These are phyloP conservation scores for Fragum whitleyi DNA, from an alignment of 2,888 invertebrate genomes.

Conservation along the genomic window DNA sequence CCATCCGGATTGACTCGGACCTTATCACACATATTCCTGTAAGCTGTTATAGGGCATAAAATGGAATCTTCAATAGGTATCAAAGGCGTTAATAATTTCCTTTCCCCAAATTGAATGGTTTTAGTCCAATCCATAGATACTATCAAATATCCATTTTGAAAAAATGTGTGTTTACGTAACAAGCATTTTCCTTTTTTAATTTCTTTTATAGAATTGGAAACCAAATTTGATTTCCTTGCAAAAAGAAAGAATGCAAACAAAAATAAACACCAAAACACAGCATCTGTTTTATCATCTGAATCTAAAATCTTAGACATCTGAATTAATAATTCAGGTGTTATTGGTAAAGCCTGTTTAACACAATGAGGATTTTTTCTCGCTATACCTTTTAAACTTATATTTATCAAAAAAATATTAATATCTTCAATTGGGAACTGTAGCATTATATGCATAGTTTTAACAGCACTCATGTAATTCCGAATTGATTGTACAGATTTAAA, in stretches of 20 bases:
- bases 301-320: neutral
- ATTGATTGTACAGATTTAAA: too few relatives aligned
- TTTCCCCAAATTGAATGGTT: slow-evolving; percentile 1
- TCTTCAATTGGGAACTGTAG: neutral
- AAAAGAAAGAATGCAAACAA: too few relatives aligned
- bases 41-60: neutral
- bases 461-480: neutral
- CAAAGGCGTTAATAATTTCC: neutral
- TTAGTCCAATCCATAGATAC: neutral
- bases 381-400: neutral
- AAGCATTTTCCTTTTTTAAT: neutral
- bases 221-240: too few relatives aligned
- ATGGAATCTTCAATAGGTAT: neutral
- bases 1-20: neutral
- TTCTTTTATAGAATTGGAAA: neutral
- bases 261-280: too few relatives aligned
- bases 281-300: neutral
- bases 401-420: too few relatives aligned
- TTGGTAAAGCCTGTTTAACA: neutral
- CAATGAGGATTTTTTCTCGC: neutral
- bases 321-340: neutral
- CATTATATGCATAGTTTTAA: neutral
- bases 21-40: neutral
- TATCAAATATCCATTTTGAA: neutral
- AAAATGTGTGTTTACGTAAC: neutral